Evolutionary conservation across 2,888 invertebrate genomes (phyloP).

Genomic region (Trichopoda pennipes): DNA sequence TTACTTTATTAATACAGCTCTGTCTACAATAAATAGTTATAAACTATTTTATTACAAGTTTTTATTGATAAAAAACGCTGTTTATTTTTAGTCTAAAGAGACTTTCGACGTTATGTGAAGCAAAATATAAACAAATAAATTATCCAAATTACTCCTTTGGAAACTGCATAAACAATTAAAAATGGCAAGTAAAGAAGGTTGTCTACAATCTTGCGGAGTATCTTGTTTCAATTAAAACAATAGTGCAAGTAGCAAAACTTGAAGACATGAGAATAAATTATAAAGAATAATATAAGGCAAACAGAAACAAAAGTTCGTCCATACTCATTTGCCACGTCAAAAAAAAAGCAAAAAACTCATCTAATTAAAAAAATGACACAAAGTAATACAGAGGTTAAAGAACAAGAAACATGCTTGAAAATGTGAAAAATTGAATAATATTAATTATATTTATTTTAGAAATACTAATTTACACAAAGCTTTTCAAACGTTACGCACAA

Average conservation of each 20-base stretch:
- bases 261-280: neutral
- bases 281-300: neutral
- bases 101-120: neutral
- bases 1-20: neutral
- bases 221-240: neutral
- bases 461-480: too few relatives aligned
- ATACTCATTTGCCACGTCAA: too few relatives aligned
- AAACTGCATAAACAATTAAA: neutral
- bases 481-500: too few relatives aligned
- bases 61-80: neutral
- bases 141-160: neutral
- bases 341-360: too few relatives aligned
- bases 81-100: neutral
- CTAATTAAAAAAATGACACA: too few relatives aligned
- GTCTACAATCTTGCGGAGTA: neutral
- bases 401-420: too few relatives aligned
- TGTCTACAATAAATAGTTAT: neutral
- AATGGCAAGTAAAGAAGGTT: neutral
- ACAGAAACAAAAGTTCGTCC: neutral
- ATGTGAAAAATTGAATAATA: too few relatives aligned
- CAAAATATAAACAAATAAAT: neutral
- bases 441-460: too few relatives aligned
- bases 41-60: neutral
- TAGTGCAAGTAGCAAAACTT: neutral
- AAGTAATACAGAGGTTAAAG: too few relatives aligned